Evolutionary conservation across 2,888 invertebrate genomes (phyloP).

Genomic region (Mellilla xanthometata): DNA sequence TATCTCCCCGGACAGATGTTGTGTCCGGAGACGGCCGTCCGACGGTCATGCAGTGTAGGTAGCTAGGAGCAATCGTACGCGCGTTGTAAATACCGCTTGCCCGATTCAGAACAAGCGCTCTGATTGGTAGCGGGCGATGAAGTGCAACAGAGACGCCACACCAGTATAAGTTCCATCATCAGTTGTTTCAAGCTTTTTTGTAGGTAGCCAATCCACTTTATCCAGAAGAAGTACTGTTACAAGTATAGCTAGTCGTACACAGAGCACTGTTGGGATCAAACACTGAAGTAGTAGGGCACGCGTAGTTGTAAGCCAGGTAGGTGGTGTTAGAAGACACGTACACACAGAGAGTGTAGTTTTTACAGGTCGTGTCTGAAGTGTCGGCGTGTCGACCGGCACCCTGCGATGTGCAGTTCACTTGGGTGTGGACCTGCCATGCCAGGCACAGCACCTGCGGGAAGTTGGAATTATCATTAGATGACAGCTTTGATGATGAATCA

Average conservation of each 20-base stretch:
- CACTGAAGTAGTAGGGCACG: conserved; percentile 63
- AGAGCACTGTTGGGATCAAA: conserved; percentile 55
- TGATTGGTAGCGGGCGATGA: too few species aligned
- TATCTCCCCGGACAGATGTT: too few species aligned
- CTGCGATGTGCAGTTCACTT: conserved; percentile 51
- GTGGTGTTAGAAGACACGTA: conserved; percentile 37
- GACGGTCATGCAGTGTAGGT: too few species aligned
- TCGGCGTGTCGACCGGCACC: conserved; percentile 57
- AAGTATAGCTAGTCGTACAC: conserved; percentile 64
- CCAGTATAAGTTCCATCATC: too few species aligned
- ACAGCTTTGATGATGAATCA: too few species aligned
- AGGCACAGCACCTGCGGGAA: conserved; percentile 36
- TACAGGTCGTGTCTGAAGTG: conserved; percentile 59
- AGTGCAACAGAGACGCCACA: too few species aligned
- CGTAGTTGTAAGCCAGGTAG: conserved; percentile 58
- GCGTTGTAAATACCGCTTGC: too few species aligned
- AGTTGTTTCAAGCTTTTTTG: too few species aligned
- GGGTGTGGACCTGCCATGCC: conserved; percentile 45
- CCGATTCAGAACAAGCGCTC: too few species aligned
- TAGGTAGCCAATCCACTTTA: conserved; percentile 3
- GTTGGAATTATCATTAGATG: too few species aligned
- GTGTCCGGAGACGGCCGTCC: too few species aligned
- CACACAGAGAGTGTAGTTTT: conserved; percentile 67
- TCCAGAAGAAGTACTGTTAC: conserved; percentile 39
- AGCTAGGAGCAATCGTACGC: too few species aligned